These are phyloP conservation scores for Acrocephalus kingi DNA, from an alignment of 2,113 vertebrate genomes.

Conservation along the genomic window DNA sequence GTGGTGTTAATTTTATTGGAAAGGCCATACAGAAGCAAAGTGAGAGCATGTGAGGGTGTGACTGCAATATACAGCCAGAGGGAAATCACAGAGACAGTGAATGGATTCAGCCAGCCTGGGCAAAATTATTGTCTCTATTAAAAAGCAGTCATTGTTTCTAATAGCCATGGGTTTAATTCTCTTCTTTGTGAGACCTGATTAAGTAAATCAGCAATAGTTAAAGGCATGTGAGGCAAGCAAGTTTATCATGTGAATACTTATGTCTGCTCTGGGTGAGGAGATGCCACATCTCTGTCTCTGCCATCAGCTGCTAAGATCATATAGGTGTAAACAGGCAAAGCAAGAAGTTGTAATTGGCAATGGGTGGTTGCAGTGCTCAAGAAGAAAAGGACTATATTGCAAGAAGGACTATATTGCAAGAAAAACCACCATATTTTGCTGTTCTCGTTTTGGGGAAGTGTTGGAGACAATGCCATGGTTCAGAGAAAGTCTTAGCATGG, in stretches of 20 bases:
- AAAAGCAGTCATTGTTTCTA: slow-evolving; percentile 21
- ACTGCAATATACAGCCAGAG: not conserved
- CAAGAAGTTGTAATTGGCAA: not conserved
- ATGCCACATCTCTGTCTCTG: not conserved
- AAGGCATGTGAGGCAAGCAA: not conserved
- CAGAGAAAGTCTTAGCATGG: not conserved
- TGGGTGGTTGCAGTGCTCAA: not conserved
- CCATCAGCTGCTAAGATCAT: not conserved
- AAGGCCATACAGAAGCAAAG: not conserved
- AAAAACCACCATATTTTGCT: fast-evolving
- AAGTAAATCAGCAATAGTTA: not conserved
- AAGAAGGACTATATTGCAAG: not conserved
- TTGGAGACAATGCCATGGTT: not conserved
- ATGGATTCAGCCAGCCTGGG: not conserved
- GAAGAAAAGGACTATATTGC: not conserved
- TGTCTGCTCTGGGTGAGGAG: not conserved
- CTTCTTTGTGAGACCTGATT: not conserved
- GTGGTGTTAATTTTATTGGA: not conserved
- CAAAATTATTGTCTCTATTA: not conserved
- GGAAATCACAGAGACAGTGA: not conserved
- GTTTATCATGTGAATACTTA: not conserved
- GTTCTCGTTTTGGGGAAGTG: not conserved
- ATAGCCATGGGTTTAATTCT: not conserved
- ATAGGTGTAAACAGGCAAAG: not conserved
- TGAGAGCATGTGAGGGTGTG: not conserved